Conservation (phyloP, 2,113 vertebrate genomes). For the Gavia stellata region DNA sequence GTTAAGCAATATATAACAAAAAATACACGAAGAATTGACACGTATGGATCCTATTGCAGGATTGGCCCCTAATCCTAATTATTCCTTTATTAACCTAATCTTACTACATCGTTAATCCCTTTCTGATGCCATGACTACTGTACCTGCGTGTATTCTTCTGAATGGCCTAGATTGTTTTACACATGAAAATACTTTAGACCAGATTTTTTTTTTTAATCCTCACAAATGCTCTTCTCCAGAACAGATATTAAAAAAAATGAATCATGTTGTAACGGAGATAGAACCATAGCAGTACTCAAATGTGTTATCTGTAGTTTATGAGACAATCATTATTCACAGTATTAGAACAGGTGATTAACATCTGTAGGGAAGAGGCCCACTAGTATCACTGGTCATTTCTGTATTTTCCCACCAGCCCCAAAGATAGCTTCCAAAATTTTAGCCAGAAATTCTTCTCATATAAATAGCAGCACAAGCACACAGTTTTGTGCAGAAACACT, state of each 20-base stretch:
- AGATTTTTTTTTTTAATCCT: not conserved
- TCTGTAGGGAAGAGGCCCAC: not conserved
- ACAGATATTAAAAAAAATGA: not conserved
- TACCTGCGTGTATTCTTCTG: not conserved
- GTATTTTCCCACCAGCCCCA: not conserved
- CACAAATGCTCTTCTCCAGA: not conserved
- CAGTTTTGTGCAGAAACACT: not conserved
- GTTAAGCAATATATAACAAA: not conserved
- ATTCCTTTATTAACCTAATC: not conserved
- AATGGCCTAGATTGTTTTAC: not conserved
- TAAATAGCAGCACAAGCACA: not conserved
- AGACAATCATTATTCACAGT: not conserved
- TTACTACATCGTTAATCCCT: constrained; percentile 2
- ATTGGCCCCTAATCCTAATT: not conserved
- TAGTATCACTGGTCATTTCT: not conserved
- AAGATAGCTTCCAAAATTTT: not conserved
- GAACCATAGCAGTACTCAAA: not conserved
- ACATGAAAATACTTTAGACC: not conserved
- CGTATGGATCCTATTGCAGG: not conserved
- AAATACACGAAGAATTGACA: not conserved
- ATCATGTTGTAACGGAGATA: not conserved
- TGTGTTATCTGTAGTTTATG: not conserved
- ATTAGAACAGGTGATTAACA: not conserved
- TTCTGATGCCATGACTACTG: not conserved
- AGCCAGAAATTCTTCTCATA: not conserved